A percentile compares a stretch with the other conserved stretches of the same genome.
Evolutionary conservation across 2,113 vertebrate species (phyloP).

Genomic region (Dromaius novaehollandiae): DNA sequence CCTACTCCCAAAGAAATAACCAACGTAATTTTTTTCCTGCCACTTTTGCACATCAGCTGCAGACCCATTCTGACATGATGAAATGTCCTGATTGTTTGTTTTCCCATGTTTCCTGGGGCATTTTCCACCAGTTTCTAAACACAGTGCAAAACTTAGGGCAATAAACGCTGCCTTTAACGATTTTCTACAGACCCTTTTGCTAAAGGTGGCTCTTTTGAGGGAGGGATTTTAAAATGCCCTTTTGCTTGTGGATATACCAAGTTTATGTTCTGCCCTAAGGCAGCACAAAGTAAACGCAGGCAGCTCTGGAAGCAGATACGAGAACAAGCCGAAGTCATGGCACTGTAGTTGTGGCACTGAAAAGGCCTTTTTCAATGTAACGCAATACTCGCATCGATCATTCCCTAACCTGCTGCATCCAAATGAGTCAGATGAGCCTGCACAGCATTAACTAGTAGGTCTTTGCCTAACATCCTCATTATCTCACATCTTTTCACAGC

Average conservation of each 20-base stretch:
- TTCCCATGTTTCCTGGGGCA: neutral
- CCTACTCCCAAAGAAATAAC: neutral
- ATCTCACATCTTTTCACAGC: neutral
- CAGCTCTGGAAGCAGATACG: neutral
- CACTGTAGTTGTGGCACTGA: accelerated
- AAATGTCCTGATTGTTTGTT: neutral
- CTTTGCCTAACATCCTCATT: neutral
- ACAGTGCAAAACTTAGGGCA: neutral
- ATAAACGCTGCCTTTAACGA: neutral
- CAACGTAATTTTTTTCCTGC: neutral
- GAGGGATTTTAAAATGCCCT: neutral
- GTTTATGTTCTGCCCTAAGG: neutral
- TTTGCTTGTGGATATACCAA: neutral
- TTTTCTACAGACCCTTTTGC: neutral
- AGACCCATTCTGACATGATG: neutral
- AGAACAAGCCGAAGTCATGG: neutral
- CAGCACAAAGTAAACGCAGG: neutral
- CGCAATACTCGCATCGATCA: neutral
- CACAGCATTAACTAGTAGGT: neutral
- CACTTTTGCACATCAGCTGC: neutral
- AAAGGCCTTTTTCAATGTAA: neutral
- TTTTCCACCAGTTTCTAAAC: neutral
- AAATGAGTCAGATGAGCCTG: neutral
- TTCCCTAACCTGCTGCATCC: neutral
- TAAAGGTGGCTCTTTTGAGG: neutral